phyloP scores from a whole-genome alignment of 2,113 vertebrate genomes.

The Ornithorhynchus anatinus region DNA sequence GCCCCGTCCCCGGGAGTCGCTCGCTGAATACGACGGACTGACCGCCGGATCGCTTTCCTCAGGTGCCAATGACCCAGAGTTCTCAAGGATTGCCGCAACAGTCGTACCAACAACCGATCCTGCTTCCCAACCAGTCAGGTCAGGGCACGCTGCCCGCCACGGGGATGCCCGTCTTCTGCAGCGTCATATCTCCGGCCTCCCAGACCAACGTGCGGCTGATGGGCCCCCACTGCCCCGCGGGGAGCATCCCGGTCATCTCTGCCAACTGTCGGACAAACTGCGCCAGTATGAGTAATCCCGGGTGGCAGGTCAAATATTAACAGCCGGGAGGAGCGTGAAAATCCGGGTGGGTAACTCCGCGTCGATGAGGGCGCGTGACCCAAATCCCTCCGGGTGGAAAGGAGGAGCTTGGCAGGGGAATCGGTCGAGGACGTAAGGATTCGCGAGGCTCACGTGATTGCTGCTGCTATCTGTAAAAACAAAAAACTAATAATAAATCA shows the following conservation, averaged over 20 bases:
- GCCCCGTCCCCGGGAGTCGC: too few species aligned
- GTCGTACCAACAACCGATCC: slow-evolving; percentile 87
- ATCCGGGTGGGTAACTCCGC: slow-evolving; percentile 50
- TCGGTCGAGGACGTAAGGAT: slow-evolving; percentile 42
- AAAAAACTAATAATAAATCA: slow-evolving; percentile 49
- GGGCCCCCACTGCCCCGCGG: slow-evolving; percentile 77
- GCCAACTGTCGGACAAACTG: slow-evolving; percentile 86
- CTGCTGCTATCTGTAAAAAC: slow-evolving; percentile 77
- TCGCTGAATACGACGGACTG: accelerated
- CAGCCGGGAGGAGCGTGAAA: slow-evolving; percentile 34
- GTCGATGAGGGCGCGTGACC: slow-evolving; percentile 67
- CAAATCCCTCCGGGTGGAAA: too few species aligned
- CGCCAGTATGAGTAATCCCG: slow-evolving; percentile 73
- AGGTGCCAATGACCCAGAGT: slow-evolving; percentile 85
- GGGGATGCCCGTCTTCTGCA: slow-evolving; percentile 88
- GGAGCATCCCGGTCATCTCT: slow-evolving; percentile 73
- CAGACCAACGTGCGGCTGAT: slow-evolving; percentile 78
- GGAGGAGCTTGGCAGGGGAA: slow-evolving; percentile 48
- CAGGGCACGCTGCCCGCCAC: slow-evolving; percentile 80
- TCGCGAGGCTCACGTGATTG: slow-evolving; percentile 59
- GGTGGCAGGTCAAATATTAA: slow-evolving; percentile 90
- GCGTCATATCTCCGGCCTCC: slow-evolving; percentile 82
- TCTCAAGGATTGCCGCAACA: slow-evolving; percentile 81
- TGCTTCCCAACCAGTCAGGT: slow-evolving; percentile 80
- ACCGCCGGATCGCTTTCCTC: background rate